phyloP scores from a whole-genome alignment of 2,113 vertebrate species.

The Chroicocephalus ridibundus region DNA sequence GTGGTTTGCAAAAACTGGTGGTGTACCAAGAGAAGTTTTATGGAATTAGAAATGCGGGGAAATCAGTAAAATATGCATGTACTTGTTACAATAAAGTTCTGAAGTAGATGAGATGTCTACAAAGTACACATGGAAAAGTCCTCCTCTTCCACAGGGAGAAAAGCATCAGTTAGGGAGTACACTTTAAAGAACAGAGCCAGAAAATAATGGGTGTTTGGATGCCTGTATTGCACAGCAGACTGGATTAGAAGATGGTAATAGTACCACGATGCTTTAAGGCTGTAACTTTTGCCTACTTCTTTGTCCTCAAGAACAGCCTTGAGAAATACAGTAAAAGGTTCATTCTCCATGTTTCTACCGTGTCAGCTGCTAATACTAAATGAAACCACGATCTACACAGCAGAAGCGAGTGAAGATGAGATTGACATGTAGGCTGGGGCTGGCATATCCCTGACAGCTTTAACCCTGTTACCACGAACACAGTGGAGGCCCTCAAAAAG shows the following conservation, averaged over 20 bases:
- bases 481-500: background rate
- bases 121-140: background rate
- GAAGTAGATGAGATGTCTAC: background rate
- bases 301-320: background rate
- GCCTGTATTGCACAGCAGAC: background rate
- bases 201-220: background rate
- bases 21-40: background rate
- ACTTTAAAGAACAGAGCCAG: background rate
- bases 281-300: background rate
- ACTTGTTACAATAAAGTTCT: background rate
- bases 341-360: background rate
- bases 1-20: background rate
- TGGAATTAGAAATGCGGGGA: background rate
- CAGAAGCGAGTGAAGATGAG: background rate
- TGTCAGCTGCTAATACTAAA: background rate
- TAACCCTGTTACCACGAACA: background rate
- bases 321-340: background rate
- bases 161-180: background rate
- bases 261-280: background rate
- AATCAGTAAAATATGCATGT: background rate
- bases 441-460: background rate
- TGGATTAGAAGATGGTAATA: background rate
- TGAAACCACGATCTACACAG: background rate
- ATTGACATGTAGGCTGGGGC: background rate
- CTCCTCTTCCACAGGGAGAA: background rate